Evolutionary conservation across 2,888 invertebrate species (phyloP), one percentile per base, ranked within the genome.

Genomic region (Sphecodes monilicornis): DNA sequence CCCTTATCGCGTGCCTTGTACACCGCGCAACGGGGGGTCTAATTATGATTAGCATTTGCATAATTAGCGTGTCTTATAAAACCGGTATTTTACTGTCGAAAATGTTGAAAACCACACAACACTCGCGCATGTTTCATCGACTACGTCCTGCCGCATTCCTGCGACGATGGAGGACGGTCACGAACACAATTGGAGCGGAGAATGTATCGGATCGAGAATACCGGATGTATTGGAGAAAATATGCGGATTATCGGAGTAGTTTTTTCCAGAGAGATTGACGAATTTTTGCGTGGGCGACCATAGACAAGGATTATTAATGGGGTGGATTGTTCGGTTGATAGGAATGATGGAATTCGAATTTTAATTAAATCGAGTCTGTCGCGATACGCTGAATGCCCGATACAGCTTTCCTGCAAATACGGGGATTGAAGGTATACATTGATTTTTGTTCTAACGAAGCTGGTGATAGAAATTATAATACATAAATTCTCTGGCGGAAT

Each of bases 41-140:
- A 83, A 82, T 80, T 76, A 69, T 54, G 80, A 80, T 76, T 50
- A 50, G 13, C 50, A 50, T 76, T 76, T 80, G 80, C 80, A 76
- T 72, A 68, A 78, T 79, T 64, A 46, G 69, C 68, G 46, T n/a
- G 32, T 41, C 72, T 78, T 57, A 11, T 46, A 74, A 57, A 66
- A 26, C 39, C 26, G 29, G 68, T 41, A 18, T 29, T 22, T 74
- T n/a, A 29, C 73, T 11, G 66, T n/a, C n/a, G 22, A 68, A 39
- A 68, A 36, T 39, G 22, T 68, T 54, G 10, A 1, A 39, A 39
- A 11, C 39, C 22, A 18, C 39, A 22, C 3, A 8, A 8, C 36
- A 1, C 18, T 0, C 10, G 1, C 10, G 22, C 8, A 1, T 32
- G 22, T 36, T 66, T 32, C 66, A 36, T 66, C 29, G 18, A 18